These are phyloP conservation scores for Pseudochromis fuscus DNA, from an alignment of 2,797 vertebrate genomes.

Conservation along the genomic window DNA sequence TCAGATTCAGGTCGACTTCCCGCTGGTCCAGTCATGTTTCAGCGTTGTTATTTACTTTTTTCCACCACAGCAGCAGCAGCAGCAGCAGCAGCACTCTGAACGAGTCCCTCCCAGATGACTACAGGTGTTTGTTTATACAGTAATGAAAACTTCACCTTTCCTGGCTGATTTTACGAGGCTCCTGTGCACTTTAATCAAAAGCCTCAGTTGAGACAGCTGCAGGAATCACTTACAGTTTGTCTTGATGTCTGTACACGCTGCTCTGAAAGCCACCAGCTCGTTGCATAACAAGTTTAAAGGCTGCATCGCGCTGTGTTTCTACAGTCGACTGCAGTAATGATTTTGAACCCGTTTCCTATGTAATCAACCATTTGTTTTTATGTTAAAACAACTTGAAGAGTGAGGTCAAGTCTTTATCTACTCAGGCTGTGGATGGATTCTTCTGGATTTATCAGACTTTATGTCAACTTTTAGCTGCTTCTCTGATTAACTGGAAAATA, in stretches of 20 bases:
- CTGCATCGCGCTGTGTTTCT: conserved; percentile 2
- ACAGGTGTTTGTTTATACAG: conserved; percentile 74
- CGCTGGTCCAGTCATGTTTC: conserved; percentile 69
- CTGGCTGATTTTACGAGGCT: conserved; percentile 41
- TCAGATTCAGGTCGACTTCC: conserved; percentile 53
- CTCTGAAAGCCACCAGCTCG: background rate
- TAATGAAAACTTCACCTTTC: conserved; percentile 46
- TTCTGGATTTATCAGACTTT: too few relatives aligned
- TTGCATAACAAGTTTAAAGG: conserved; percentile 9
- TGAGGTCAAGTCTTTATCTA: too few relatives aligned
- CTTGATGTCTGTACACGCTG: conserved; percentile 32
- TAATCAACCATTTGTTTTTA: too few relatives aligned
- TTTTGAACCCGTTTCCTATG: background rate
- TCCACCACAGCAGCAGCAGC: background rate
- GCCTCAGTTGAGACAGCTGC: conserved; percentile 38
- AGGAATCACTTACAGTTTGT: conserved; percentile 25
- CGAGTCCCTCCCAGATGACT: conserved; percentile 44
- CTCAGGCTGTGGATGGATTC: too few relatives aligned
- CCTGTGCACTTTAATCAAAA: conserved; percentile 13
- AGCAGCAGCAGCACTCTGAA: conserved; percentile 25
- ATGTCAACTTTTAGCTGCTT: too few relatives aligned
- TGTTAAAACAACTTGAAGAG: too few relatives aligned
- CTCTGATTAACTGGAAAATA: too few relatives aligned
- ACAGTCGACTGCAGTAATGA: background rate
- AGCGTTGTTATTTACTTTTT: conserved; percentile 13